Evolutionary conservation across 1,140 invertebrate genomes (phyloP).

Genomic region (Diprion similis): DNA sequence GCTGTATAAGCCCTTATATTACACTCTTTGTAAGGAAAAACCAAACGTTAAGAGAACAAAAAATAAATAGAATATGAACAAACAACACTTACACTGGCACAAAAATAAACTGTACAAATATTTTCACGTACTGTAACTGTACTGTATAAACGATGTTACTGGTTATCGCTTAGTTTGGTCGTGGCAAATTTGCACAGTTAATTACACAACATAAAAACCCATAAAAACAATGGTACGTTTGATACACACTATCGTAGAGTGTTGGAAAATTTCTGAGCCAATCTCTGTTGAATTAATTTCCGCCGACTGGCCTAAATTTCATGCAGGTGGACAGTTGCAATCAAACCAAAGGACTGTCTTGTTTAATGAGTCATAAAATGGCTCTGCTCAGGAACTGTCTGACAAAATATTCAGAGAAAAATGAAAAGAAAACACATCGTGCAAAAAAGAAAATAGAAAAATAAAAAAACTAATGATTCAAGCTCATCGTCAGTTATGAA

Average conservation of each 20-base stretch:
- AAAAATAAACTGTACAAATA: background rate
- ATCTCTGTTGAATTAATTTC: too few relatives aligned
- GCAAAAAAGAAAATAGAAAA: background rate
- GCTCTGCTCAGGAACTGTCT: too few relatives aligned
- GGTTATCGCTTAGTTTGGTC: background rate
- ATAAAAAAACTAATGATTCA: background rate
- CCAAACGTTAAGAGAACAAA: background rate
- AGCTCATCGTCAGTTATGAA: too few relatives aligned
- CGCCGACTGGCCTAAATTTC: too few relatives aligned
- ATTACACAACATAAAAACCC: background rate
- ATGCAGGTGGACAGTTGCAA: too few relatives aligned
- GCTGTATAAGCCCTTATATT: background rate
- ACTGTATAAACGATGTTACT: background rate
- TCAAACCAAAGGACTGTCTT: too few relatives aligned
- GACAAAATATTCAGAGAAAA: background rate
- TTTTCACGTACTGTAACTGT: background rate
- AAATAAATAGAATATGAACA: background rate
- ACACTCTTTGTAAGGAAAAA: background rate
- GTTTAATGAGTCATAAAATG: too few relatives aligned
- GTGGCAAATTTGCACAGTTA: background rate
- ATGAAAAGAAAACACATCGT: background rate
- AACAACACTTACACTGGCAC: background rate
- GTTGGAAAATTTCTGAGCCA: too few relatives aligned
- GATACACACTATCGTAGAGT: too few relatives aligned
- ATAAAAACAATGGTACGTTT: background rate